Evolutionary conservation across 2,797 vertebrate genomes (phyloP), one percentile per base, ranked within the genome.

Genomic region (Euthynnus affinis): DNA sequence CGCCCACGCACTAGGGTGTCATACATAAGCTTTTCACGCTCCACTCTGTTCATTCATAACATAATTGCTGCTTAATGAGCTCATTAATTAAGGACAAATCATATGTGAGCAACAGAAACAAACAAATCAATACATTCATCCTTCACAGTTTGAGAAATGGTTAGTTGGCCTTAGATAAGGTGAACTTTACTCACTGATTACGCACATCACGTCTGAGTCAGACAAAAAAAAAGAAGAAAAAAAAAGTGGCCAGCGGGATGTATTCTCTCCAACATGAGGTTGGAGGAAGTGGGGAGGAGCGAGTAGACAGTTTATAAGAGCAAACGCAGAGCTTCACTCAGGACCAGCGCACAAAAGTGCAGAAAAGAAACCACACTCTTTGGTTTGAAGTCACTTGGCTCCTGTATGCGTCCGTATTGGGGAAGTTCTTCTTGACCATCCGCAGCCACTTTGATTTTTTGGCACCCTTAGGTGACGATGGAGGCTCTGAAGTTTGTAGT

Each of bases 401-500:
- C 18, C 72, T 82, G 74, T 23, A 81, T 82, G 86, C 68, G 56
- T 73, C 51, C 42, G 37, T 2, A 71, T 2, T 42, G 18, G 59
- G 13, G 57, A n/a, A 4, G 4, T 20, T 57, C 51, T n/a, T 55
- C 68, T 49, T 80, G 59, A 83, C 57, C 18, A 1, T 25, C 75
- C 15, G 22, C 68, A 20, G 65, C 32, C 51, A 9, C 32, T 60
- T 51, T 53, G 2, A 10, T 62, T 56, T 62, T 56, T 7, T 49
- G 51, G 8, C 42, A 18, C 20, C 12, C 20, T 51, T 25, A 25
- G 56, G 55, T 23, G 59, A 64, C 17, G 14, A 94, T 95, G 93
- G 93, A 93, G 52, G 60, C 88, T n/a, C 53, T 91, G 66, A 95
- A 89, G 88, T 83, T 90, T 7, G 80, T 20, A 0, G 64, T 57